A percentile compares a stretch with the other conserved stretches of the same genome.
Evolutionary conservation across 2,888 invertebrate genomes (phyloP).

Genomic region (Neria commutata): DNA sequence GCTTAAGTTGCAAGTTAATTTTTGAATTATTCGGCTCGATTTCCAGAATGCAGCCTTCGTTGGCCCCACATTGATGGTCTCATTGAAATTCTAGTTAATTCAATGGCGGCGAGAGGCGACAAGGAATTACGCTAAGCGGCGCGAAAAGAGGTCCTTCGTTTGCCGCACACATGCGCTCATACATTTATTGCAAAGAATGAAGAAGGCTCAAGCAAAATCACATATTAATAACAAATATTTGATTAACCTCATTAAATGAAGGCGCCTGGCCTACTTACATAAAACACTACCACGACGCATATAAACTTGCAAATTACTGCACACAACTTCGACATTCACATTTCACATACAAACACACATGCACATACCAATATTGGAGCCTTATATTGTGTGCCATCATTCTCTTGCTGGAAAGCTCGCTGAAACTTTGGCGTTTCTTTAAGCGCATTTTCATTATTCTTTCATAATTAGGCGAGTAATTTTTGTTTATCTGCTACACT

Average conservation of each 20-base stretch:
- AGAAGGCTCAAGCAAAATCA: too few relatives aligned
- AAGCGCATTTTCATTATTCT: slow-evolving; percentile 15
- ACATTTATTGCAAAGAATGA: background rate
- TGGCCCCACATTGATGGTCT: too few relatives aligned
- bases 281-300: too few relatives aligned
- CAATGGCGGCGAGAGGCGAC: too few relatives aligned
- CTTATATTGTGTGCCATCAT: background rate
- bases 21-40: too few relatives aligned
- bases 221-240: slow-evolving; percentile 50
- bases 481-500: slow-evolving; percentile 32
- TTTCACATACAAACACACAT: background rate
- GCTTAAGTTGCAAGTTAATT: too few relatives aligned
- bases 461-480: slow-evolving; percentile 51
- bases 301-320: background rate
- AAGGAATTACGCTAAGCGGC: too few relatives aligned
- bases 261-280: slow-evolving; percentile 26
- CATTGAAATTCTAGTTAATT: too few relatives aligned
- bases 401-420: too few relatives aligned
- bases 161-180: background rate
- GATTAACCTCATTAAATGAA: slow-evolving; percentile 50
- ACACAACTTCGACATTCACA: background rate
- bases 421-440: background rate
- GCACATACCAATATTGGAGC: background rate
- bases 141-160: too few relatives aligned
- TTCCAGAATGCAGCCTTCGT: too few relatives aligned